These are phyloP conservation scores for Sinotaia quadrata DNA, from an alignment of 2,888 invertebrate genomes.

Conservation along the genomic window DNA sequence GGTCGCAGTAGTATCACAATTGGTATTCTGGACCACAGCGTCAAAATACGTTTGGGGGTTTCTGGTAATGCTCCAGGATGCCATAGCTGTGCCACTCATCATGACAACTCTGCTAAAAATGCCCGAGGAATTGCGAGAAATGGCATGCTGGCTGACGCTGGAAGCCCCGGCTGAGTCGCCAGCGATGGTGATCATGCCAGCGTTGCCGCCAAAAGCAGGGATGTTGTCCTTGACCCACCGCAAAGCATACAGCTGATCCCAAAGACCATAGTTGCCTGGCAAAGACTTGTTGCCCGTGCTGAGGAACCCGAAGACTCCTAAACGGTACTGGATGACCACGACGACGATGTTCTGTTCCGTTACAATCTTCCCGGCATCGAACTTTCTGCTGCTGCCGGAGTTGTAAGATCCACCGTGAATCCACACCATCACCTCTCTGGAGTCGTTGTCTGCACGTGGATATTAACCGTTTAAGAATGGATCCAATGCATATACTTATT, in stretches of 20 bases:
- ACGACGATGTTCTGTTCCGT: slow-evolving; percentile 22
- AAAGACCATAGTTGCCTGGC: slow-evolving; percentile 26
- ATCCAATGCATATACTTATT: too few species aligned
- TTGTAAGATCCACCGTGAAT: too few species aligned
- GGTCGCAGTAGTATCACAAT: too few species aligned
- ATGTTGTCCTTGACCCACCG: slow-evolving; percentile 27
- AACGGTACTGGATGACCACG: slow-evolving; percentile 28
- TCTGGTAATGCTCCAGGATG: too few species aligned
- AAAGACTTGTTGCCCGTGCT: slow-evolving; percentile 12
- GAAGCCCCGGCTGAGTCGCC: slow-evolving; percentile 19
- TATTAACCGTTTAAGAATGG: too few species aligned
- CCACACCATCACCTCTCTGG: too few species aligned
- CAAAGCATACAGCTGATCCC: slow-evolving; percentile 23
- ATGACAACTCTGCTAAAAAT: background rate
- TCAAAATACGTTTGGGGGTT: too few species aligned
- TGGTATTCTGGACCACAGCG: too few species aligned
- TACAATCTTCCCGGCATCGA: too few species aligned
- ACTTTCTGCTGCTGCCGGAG: too few species aligned
- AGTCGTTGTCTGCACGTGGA: too few species aligned
- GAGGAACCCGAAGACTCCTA: slow-evolving; percentile 25
- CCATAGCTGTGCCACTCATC: slow-evolving; percentile 5
- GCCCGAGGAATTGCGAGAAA: background rate
- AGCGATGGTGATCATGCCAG: slow-evolving; percentile 11
- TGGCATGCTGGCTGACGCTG: slow-evolving; percentile 13
- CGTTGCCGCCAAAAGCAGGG: slow-evolving; percentile 27